Evolutionary conservation across 2,113 vertebrate species (phyloP).

Genomic region (Bothrops jararaca): DNA sequence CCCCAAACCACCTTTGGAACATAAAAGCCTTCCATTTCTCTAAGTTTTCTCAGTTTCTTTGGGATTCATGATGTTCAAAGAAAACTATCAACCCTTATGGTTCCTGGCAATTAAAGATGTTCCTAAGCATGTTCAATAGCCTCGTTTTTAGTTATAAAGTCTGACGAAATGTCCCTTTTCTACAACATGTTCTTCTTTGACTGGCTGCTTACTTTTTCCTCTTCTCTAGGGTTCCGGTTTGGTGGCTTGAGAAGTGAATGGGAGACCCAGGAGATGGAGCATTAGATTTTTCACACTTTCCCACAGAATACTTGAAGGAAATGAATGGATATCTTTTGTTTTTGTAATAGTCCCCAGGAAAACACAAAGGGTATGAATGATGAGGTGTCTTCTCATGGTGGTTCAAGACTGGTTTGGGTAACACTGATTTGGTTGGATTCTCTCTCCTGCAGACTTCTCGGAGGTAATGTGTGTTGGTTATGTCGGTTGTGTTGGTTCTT

Average conservation of each 20-base stretch:
- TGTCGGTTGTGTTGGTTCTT: not conserved
- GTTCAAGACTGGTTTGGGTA: not conserved
- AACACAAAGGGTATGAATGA: not conserved
- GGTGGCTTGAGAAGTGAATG: not conserved
- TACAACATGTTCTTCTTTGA: not conserved
- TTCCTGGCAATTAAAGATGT: not conserved
- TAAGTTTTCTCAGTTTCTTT: not conserved
- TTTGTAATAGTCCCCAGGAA: not conserved
- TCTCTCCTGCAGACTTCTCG: not conserved
- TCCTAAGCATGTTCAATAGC: not conserved
- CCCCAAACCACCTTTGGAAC: not conserved
- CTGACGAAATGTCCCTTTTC: not conserved
- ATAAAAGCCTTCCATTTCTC: not conserved
- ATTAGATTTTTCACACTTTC: not conserved
- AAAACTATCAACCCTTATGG: not conserved
- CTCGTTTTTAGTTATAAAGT: not conserved
- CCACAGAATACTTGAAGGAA: not conserved
- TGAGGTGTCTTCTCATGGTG: too few species aligned
- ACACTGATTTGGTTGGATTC: not conserved
- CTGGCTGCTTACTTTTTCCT: not conserved
- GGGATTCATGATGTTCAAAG: not conserved
- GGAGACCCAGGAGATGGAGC: too few species aligned
- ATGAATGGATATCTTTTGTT: not conserved
- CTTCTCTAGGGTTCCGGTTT: not conserved
- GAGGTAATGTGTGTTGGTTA: too few species aligned